These are phyloP conservation scores for Romanogobio albipinnatus DNA, from an alignment of 2,113 vertebrate species.

Conservation along the genomic window DNA sequence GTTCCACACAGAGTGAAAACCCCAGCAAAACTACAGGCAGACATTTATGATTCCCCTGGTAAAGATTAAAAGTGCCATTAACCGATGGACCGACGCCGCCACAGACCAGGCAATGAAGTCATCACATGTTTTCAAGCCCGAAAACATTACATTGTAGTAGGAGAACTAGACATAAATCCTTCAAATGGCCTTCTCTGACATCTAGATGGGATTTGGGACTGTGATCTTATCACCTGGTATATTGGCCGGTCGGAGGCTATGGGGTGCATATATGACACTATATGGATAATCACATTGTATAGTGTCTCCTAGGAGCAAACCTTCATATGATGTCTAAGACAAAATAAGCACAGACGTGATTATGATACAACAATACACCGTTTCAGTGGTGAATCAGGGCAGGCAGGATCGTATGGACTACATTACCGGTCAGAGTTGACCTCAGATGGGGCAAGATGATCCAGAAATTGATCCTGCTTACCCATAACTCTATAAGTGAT, in stretches of 20 bases:
- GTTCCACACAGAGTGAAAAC: slow-evolving; percentile 7
- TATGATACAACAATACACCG: not conserved
- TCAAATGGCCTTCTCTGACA: not conserved
- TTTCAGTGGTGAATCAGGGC: too few species aligned
- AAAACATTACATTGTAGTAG: not conserved
- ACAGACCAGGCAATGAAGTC: slow-evolving; percentile 7
- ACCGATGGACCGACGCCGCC: not conserved
- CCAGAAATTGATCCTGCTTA: too few species aligned
- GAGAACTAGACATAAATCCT: slow-evolving; percentile 16
- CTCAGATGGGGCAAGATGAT: too few species aligned
- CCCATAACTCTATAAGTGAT: too few species aligned
- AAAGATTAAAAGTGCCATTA: slow-evolving; percentile 24
- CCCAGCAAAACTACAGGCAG: not conserved
- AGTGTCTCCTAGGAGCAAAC: too few species aligned
- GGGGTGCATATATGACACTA: not conserved
- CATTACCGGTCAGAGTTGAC: too few species aligned
- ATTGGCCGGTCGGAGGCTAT: not conserved
- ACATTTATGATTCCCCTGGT: slow-evolving; percentile 1
- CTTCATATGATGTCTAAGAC: not conserved
- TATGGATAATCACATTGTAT: not conserved
- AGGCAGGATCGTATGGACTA: too few species aligned
- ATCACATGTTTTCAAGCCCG: not conserved
- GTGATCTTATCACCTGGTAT: not conserved
- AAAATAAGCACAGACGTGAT: not conserved
- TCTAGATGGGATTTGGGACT: not conserved